phyloP scores from a whole-genome alignment of 92 coral and sea anemone genomes.

The Meandrina meandrites region DNA sequence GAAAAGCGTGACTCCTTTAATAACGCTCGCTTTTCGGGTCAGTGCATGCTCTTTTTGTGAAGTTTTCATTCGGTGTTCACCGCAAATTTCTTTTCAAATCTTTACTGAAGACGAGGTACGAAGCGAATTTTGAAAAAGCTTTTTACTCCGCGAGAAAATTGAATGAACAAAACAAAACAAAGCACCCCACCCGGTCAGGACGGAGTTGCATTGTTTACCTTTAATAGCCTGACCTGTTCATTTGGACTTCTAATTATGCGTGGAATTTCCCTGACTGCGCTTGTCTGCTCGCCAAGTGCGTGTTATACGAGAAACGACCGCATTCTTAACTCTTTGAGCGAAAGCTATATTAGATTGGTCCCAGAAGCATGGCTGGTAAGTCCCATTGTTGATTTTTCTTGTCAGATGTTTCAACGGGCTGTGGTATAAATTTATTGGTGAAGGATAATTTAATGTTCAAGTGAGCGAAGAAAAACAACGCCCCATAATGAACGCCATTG shows the following conservation, averaged over 20 bases:
- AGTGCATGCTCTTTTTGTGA: too few relatives aligned
- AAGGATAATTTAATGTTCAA: neutral
- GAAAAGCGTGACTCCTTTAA: neutral
- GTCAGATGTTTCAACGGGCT: neutral
- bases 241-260: neutral
- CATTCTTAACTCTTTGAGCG: neutral
- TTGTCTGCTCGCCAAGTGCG: neutral
- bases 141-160: neutral
- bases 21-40: neutral
- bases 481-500: neutral
- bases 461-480: neutral
- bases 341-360: neutral
- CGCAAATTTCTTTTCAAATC: neutral
- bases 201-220: neutral
- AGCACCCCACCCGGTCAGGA: neutral
- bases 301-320: neutral
- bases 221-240: neutral
- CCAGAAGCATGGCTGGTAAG: conserved; percentile 22
- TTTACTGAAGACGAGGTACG: neutral
- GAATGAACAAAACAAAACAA: too few relatives aligned
- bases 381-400: neutral
- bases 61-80: neutral
- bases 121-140: neutral
- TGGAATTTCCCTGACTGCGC: neutral
- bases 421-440: neutral